A percentile compares a stretch with the other conserved stretches of the same genome.
phyloP scores from a whole-genome alignment of 2,888 invertebrate species.

The Uropetala carovei region DNA sequence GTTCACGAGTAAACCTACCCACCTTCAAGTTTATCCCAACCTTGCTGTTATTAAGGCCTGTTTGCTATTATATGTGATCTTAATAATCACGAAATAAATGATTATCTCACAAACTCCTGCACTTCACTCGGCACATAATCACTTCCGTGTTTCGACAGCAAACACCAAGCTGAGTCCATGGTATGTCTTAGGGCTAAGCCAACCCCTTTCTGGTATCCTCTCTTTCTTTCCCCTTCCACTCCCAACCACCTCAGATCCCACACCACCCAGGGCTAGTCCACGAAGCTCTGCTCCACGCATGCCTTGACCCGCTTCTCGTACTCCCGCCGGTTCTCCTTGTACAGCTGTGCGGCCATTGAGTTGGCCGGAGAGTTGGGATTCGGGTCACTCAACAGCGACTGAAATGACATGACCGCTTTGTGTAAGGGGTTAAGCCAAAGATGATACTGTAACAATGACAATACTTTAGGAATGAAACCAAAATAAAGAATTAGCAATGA shows the following conservation, averaged over 20 bases:
- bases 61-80: slow-evolving; percentile 16
- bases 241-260: slow-evolving; percentile 54
- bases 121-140: slow-evolving; percentile 55
- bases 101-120: slow-evolving; percentile 47
- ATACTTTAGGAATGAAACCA: slow-evolving; percentile 7
- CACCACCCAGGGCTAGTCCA: slow-evolving; percentile 82
- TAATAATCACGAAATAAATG: slow-evolving; percentile 26
- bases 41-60: slow-evolving; percentile 47
- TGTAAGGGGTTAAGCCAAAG: slow-evolving; percentile 5
- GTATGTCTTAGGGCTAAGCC: slow-evolving; percentile 43
- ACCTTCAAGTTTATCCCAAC: slow-evolving; percentile 20
- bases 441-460: neutral
- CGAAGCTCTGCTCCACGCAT: slow-evolving; percentile 99
- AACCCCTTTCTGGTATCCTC: slow-evolving; percentile 53
- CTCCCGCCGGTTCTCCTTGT: slow-evolving; percentile 99
- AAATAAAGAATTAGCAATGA: neutral
- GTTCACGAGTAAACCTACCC: slow-evolving; percentile 37
- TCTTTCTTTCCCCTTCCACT: slow-evolving; percentile 48
- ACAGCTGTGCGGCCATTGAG: slow-evolving; percentile 98
- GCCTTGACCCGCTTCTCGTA: slow-evolving; percentile 99
- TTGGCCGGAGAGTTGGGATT: slow-evolving; percentile 99
- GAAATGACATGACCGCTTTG: slow-evolving; percentile 75
- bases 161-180: slow-evolving; percentile 43
- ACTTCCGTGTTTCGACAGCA: slow-evolving; percentile 58
- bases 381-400: slow-evolving; percentile 99